Conservation (phyloP, 1,140 invertebrate genomes). For the Ditylenchus dipsaci region DNA sequence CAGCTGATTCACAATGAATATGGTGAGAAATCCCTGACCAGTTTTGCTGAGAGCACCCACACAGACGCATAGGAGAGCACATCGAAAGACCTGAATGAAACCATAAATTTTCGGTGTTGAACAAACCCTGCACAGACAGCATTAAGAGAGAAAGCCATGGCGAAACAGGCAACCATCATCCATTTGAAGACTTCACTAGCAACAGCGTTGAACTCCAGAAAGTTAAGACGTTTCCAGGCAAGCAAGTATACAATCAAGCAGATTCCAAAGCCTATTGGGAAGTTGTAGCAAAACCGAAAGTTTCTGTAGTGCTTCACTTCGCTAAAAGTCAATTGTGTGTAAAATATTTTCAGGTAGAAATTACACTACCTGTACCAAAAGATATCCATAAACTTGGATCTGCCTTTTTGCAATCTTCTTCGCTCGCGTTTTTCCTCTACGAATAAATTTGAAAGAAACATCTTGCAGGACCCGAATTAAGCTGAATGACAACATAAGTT, state of each 20-base stretch:
- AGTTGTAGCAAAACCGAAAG: slow-evolving; percentile 33
- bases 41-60: slow-evolving; percentile 32
- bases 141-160: slow-evolving; percentile 30
- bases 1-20: slow-evolving; percentile 32
- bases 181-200: slow-evolving; percentile 24
- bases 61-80: slow-evolving; percentile 30
- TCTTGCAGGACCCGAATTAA: too few relatives aligned
- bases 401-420: not conserved
- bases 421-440: not conserved
- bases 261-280: slow-evolving; percentile 31
- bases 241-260: slow-evolving; percentile 23
- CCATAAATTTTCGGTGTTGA: slow-evolving; percentile 4
- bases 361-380: slow-evolving; percentile 35
- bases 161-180: slow-evolving; percentile 19
- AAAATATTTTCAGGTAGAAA: slow-evolving; percentile 3
- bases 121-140: slow-evolving; percentile 21
- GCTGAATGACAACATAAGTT: too few relatives aligned
- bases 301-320: slow-evolving; percentile 28
- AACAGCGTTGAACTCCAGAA: slow-evolving; percentile 28
- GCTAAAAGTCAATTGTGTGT: slow-evolving; percentile 12
- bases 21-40: slow-evolving; percentile 32
- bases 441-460: too few relatives aligned
- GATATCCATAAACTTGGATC: slow-evolving; percentile 19
- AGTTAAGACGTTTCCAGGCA: slow-evolving; percentile 41
- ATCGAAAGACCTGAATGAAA: slow-evolving; percentile 42